Base-by-base conservation (phyloP, 2,797 vertebrate species). In the Darevskia mixta region DNA sequence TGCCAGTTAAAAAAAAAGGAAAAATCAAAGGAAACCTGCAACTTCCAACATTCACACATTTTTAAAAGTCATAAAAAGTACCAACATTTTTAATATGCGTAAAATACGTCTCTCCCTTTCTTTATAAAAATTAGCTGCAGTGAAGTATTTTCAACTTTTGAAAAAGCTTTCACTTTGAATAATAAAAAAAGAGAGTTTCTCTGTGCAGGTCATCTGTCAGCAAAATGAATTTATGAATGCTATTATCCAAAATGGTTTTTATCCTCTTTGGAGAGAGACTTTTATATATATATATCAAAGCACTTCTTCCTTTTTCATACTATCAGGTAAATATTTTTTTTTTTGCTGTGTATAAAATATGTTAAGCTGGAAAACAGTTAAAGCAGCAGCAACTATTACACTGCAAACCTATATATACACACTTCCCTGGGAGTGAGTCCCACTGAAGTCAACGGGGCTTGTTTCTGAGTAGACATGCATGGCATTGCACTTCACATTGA, bases 21-120 rank as follows among this genome's bases (percentile, higher is more conserved):
- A 17, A 95, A 96, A 97, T 96, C 95, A 97, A 96, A 97, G 92
- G 94, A 92, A 95, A 94, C 93, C 95, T 82, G 49, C 92, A 97
- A 97, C 96, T 94, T 93, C 91, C 93, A 92, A 93, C 87, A 93
- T 93, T 86, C 88, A 79, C 43, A 88, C 86, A 91, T 90, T 75
- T 88, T 92, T 93, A 73, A 82, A 94, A 93, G 94, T 92, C 95
- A 95, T 95, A 94, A 94, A 95, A 95, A 93, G 94, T 90, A 85
- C 89, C 87, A 77, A 94, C 94, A 92, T 93, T 83, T 94, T 92
- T 86, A 86, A 87, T 89, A 61, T 87, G 78, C 88, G 88, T 91
- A 92, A 94, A 92, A 94, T 84, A 81, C 80, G 29, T 61, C 35
- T 88, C 88, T 89, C 92, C 79, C 69, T 90, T 91, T 89, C 92